Conservation (phyloP, 2,888 invertebrate species). For the Cataglyphis altisquamis region DNA sequence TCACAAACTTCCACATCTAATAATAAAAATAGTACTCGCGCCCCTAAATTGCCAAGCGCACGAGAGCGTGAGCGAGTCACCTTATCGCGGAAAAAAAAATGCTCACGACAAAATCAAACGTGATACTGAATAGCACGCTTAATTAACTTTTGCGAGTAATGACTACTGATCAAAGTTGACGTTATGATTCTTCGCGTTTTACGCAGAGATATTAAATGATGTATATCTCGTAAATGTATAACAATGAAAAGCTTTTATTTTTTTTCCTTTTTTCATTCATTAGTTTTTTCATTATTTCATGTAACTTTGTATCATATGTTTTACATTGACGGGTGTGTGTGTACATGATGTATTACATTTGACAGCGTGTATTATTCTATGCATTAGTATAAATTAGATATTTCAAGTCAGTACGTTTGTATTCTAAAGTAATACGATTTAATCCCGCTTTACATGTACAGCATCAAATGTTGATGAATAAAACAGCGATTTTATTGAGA, state of each 20-base stretch:
- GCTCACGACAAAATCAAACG: background rate
- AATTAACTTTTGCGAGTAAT: background rate
- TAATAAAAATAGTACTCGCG: conserved; percentile 13
- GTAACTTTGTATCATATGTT: background rate
- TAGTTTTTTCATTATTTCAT: background rate
- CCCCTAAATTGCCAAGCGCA: background rate
- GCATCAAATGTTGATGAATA: conserved; percentile 35
- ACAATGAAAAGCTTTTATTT: background rate
- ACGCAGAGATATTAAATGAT: background rate
- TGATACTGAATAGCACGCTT: background rate
- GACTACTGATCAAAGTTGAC: background rate
- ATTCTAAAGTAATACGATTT: conserved; percentile 27
- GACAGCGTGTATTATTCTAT: conserved; percentile 6
- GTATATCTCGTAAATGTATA: background rate
- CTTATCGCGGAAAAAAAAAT: background rate
- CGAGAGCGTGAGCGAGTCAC: background rate
- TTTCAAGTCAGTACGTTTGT: conserved; percentile 36
- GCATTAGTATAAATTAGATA: conserved; percentile 18
- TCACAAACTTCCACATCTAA: background rate
- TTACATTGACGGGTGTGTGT: background rate
- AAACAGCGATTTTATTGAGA: conserved; percentile 35
- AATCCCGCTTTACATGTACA: conserved; percentile 9
- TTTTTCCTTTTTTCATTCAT: background rate
- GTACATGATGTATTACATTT: background rate
- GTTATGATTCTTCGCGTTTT: conserved; percentile 1